phyloP scores from a whole-genome alignment of 2,888 invertebrate species.

The Athetis lepigone region DNA sequence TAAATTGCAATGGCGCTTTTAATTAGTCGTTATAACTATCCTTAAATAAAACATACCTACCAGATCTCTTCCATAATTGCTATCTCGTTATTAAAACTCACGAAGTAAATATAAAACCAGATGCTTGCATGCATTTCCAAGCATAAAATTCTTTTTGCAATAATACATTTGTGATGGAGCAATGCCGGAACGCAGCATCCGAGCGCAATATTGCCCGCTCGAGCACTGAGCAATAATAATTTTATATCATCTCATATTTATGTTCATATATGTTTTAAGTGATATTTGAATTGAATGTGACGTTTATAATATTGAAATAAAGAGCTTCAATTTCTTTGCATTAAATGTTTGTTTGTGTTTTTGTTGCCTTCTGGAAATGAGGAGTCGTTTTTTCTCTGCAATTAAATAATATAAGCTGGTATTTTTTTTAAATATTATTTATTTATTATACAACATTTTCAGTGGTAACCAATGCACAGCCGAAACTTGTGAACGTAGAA shows the following conservation, averaged over 20 bases:
- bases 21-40: too few relatives aligned
- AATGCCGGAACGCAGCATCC: slow-evolving; percentile 2
- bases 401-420: too few relatives aligned
- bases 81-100: background rate
- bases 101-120: slow-evolving; percentile 1
- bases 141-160: slow-evolving; percentile 26
- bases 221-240: slow-evolving; percentile 26
- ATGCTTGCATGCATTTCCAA: slow-evolving; percentile 18
- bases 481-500: too few relatives aligned
- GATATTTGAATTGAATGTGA: slow-evolving; percentile 24
- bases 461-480: too few relatives aligned
- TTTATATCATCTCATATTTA: slow-evolving; percentile 25
- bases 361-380: too few relatives aligned
- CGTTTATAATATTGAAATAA: background rate
- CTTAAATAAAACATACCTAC: background rate
- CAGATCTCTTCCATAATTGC: background rate
- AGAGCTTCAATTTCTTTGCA: background rate
- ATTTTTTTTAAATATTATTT: too few relatives aligned
- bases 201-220: slow-evolving; percentile 29
- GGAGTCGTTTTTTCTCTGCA: too few relatives aligned
- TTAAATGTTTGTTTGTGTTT: too few relatives aligned
- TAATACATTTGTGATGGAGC: slow-evolving; percentile 27
- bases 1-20: too few relatives aligned
- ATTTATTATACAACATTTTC: too few relatives aligned
- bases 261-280: slow-evolving; percentile 29